These are phyloP conservation scores for Trogon surrucura DNA, from an alignment of 2,113 vertebrate species.

Conservation along the genomic window DNA sequence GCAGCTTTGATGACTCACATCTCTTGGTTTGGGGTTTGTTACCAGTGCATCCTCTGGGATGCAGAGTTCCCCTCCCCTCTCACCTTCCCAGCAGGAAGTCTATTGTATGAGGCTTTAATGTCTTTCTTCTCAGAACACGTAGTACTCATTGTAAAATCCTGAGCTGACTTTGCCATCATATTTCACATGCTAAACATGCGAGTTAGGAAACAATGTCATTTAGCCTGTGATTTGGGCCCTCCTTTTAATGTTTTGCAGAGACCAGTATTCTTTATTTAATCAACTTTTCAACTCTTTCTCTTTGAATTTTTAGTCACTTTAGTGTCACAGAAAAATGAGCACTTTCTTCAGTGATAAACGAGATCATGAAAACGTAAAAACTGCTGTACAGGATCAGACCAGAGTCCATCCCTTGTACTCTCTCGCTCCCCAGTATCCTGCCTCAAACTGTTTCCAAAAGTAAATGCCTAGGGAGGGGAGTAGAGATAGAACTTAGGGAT, in stretches of 20 bases:
- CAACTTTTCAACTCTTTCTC: background rate
- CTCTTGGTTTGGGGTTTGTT: background rate
- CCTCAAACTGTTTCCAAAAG: background rate
- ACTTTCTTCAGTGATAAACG: background rate
- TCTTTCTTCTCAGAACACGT: conserved; percentile 24
- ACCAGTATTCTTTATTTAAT: background rate
- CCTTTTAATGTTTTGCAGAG: background rate
- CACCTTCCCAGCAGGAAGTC: conserved; percentile 45
- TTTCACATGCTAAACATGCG: background rate
- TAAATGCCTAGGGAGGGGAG: background rate
- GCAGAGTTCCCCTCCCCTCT: background rate
- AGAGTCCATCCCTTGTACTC: background rate
- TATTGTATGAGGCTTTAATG: conserved; percentile 38
- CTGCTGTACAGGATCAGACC: background rate
- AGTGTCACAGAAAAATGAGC: background rate
- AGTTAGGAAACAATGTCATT: background rate
- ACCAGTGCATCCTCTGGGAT: conserved; percentile 39
- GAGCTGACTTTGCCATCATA: background rate
- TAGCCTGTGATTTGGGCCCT: background rate
- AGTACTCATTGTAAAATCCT: background rate
- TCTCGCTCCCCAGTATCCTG: background rate
- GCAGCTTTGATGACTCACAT: conserved; percentile 11
- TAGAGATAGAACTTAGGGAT: background rate
- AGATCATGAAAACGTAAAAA: background rate
- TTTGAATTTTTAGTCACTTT: background rate